Conservation (phyloP, 2,888 invertebrate species). For the Choristoneura rosaceana region DNA sequence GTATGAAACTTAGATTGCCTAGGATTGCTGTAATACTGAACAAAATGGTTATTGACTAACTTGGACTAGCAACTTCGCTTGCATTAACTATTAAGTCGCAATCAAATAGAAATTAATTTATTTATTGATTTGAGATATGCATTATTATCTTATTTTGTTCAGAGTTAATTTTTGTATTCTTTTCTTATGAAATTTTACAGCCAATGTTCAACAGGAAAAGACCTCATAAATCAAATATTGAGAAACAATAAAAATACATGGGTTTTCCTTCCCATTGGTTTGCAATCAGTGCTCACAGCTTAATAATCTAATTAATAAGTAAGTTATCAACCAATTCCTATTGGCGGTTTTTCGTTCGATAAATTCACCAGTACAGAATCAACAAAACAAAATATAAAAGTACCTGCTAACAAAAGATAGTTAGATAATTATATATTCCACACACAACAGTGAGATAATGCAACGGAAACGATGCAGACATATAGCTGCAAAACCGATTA, state of each 20-base stretch:
- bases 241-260: no score
- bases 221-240: no score
- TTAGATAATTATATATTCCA: constrained; percentile 26
- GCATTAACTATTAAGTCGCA: no score
- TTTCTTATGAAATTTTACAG: no score
- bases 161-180: no score
- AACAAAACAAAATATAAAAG: background rate
- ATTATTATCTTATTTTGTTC: no score
- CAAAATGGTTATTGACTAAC: background rate
- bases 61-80: background rate
- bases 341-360: background rate
- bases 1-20: background rate
- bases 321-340: background rate
- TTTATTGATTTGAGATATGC: no score
- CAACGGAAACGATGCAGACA: constrained; percentile 31
- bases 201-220: no score
- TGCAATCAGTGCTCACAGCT: no score
- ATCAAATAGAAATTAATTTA: no score
- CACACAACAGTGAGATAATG: constrained; percentile 6
- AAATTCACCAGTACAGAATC: background rate
- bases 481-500: constrained; percentile 10
- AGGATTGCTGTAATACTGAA: background rate
- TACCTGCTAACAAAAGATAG: constrained; percentile 21
- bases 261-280: no score
- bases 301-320: background rate